phyloP scores from a whole-genome alignment of 2,888 invertebrate species.

The Boloria euphrosyne region DNA sequence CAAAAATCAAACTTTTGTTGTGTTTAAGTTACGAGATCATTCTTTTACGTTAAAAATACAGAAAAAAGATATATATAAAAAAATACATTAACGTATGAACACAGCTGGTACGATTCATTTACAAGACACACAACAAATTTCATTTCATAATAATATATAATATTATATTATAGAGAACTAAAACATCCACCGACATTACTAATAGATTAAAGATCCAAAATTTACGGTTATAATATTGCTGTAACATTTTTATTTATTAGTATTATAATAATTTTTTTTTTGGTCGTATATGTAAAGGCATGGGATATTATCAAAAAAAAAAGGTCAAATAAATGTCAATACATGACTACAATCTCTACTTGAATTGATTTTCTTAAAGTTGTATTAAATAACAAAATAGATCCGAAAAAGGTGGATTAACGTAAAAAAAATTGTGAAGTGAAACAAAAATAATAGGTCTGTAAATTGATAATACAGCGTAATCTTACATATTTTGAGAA shows the following conservation, averaged over 20 bases:
- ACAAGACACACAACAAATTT: slow-evolving; percentile 30
- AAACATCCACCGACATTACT: slow-evolving; percentile 12
- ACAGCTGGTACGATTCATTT: slow-evolving; percentile 73
- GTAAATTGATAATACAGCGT: no score
- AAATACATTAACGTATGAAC: slow-evolving; percentile 59
- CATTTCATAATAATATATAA: slow-evolving; percentile 11
- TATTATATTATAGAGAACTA: slow-evolving; percentile 16
- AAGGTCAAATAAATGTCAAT: no score
- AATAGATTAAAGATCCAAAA: no score
- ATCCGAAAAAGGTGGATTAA: no score
- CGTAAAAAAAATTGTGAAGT: no score
- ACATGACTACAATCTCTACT: no score
- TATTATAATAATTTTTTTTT: neutral
- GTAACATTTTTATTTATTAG: neutral
- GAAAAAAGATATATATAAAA: slow-evolving; percentile 34
- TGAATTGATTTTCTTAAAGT: no score
- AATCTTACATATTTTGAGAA: no score
- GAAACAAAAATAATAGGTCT: no score
- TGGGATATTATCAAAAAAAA: no score
- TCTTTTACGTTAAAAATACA: slow-evolving; percentile 62
- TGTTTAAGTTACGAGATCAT: slow-evolving; percentile 77
- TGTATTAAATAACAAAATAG: no score
- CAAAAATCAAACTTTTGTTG: slow-evolving; percentile 49
- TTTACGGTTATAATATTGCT: neutral
- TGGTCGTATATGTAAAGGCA: no score